Evolutionary conservation across 2,797 vertebrate species (phyloP), one percentile per base, ranked within the genome.

Genomic region (Meda fulgida): DNA sequence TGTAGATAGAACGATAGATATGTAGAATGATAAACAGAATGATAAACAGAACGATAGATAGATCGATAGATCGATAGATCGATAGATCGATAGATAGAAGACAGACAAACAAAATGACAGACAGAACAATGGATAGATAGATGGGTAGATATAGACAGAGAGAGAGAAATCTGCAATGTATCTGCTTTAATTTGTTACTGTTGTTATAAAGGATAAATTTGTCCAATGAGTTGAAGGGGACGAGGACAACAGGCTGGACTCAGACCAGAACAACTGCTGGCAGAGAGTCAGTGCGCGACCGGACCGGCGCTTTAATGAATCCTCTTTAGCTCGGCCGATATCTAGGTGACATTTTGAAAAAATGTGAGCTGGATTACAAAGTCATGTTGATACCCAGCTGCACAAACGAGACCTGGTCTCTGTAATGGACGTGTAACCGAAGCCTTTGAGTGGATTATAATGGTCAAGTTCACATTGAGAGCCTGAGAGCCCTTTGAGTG

Each of bases 371-470:
- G 55, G 36, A 40, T 78, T 63, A 63, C 34, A 43, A 53, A 75
- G 48, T 34, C 1, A 7, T 63, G 14, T 46, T 79, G 78, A 80
- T 10, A 11, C 38, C 13, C 51, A 21, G 51, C 73, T 13, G 18
- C 51, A 8, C 1, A 7, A 23, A 40, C 21, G 5, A 58, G 75
- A 40, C 5, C 75, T n/a, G 75, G 21, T n/a, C 31, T 60, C 29
- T 40, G 53, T 77, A 58, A 76, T 80, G 31, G 40, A 75, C 70
- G 9, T 34, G 70, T 16, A 75, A 72, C 43, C 23, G 4, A 67
- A 67, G 40, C 46, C 38, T 36, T 40, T 65, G 29, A 48, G 60
- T 77, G 82, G 34, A 84, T 84, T 67, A 69, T 77, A 69, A 84
- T 26, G 58, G 23, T 83, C 58, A 83, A 34, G 29, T 19, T 51